Evolutionary conservation across 2,113 vertebrate genomes (phyloP), one percentile per base, ranked within the genome.

Genomic region (Typhlomys cinereus): DNA sequence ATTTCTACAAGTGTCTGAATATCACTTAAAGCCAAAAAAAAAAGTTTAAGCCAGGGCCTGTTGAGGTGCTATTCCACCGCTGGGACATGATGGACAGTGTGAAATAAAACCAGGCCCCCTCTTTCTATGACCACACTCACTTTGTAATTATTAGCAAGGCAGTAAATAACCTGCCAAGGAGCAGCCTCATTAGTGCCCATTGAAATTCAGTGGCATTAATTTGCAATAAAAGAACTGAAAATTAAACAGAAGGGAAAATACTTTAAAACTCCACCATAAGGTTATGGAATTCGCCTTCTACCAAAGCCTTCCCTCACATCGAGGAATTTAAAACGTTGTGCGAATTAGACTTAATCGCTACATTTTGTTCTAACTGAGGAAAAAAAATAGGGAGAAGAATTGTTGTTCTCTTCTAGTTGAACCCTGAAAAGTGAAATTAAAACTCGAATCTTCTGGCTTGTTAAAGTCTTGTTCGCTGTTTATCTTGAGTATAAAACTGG

Each of bases 161-260:
- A 88, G 94, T 89, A 96, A 96, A 96, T 94, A 95, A 91, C 89
- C 86, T 36, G 23, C 69, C 27, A 64, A 93, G 91, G 88, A 92
- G 94, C 88, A 91, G 76, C 75, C 96, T 97, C 97, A 97, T 97
- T 96, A 97, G 96, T 82, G 69, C 25, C 95, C 96, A 97, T 97
- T 96, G 96, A 97, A 97, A 96, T 96, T 87, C 91, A 90, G 73
- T 76, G 82, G 84, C 94, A 96, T 96, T 96, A 96, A 96, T 96
- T 96, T 96, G 92, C 96, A 96, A 88, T 94, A 94, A 94, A 96
- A 97, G 96, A 96, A 96, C 92, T 95, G 95, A 96, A 96, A 97
- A 96, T 96, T 96, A 96, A 95, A 82, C 31, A 74, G 73, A 62
- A 94, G 92, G 92, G 89, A 95, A 96, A 96, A 92, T 50, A 66